Evolutionary conservation across 2,113 vertebrate species (phyloP).

Genomic region (Bothrops jararaca): DNA sequence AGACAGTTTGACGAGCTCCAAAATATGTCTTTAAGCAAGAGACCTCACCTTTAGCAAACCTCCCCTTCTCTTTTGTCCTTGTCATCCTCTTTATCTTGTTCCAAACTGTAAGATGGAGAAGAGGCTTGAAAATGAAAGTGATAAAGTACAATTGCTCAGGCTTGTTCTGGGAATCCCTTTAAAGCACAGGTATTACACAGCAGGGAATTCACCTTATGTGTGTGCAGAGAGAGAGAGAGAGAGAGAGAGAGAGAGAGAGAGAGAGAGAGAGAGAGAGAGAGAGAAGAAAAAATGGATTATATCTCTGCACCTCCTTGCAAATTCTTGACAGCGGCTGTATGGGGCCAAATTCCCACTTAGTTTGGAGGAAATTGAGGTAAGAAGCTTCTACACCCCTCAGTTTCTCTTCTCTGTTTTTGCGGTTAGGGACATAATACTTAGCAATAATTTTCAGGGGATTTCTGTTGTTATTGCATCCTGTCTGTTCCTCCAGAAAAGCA

Average conservation of each 20-base stretch:
- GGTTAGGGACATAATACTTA: background rate
- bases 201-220: background rate
- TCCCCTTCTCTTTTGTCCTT: background rate
- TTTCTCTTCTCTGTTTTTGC: background rate
- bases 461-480: background rate
- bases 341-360: background rate
- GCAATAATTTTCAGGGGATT: background rate
- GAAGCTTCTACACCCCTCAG: background rate
- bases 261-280: background rate
- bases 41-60: background rate
- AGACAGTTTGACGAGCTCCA: background rate
- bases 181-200: background rate
- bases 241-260: background rate
- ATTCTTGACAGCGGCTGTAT: background rate
- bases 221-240: background rate
- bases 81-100: background rate
- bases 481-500: background rate
- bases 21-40: background rate
- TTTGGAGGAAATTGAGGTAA: background rate
- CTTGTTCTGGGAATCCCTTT: background rate
- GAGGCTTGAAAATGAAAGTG: background rate
- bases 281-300: background rate
- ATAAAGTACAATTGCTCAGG: background rate
- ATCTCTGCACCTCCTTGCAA: background rate
- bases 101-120: background rate